Evolutionary conservation across 2,113 vertebrate species (phyloP).

Genomic region (Phainopepla nitens): DNA sequence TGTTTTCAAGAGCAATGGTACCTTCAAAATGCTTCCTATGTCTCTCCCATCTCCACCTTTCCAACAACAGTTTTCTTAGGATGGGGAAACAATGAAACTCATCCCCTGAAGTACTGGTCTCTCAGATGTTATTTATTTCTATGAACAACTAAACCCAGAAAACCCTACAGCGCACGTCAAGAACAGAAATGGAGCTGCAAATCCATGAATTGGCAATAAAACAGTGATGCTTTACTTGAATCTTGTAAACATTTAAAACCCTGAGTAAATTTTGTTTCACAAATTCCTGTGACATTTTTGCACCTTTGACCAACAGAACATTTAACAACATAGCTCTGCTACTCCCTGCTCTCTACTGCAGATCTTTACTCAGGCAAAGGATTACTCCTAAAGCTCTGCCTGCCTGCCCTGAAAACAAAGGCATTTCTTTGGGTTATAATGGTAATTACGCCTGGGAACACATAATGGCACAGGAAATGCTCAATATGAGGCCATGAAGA

Average conservation of each 20-base stretch:
- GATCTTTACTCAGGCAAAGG: background rate
- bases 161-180: accelerated
- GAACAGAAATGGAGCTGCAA: background rate
- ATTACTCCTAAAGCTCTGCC: background rate
- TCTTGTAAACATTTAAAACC: background rate
- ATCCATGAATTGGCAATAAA: background rate
- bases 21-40: background rate
- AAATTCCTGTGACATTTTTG: background rate
- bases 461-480: background rate
- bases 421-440: background rate
- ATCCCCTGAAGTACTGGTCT: background rate
- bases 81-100: background rate
- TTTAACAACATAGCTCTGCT: background rate
- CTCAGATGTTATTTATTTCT: background rate
- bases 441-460: background rate
- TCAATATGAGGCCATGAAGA: background rate
- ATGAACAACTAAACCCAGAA: background rate
- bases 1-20: background rate
- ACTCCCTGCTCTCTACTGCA: background rate
- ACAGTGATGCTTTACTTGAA: background rate
- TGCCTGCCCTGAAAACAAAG: background rate
- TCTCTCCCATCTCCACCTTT: background rate
- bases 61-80: background rate
- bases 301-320: background rate
- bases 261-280: background rate